Evolutionary conservation across 2,113 vertebrate species (phyloP).

Genomic region (Oryzias curvinotus): DNA sequence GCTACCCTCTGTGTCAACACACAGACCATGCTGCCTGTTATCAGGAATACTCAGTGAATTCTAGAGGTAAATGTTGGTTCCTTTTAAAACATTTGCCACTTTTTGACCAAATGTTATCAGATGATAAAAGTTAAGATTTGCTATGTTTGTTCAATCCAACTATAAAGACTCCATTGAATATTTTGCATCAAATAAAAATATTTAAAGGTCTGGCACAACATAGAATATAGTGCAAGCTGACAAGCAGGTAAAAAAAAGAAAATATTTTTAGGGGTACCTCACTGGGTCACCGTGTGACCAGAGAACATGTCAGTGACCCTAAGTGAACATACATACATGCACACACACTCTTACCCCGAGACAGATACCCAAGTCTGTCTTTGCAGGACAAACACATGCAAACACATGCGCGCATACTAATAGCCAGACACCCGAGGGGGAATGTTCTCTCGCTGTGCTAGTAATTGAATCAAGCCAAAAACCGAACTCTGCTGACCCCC

Average conservation of each 20-base stretch:
- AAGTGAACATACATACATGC: not conserved
- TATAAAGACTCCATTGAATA: conserved; percentile 27
- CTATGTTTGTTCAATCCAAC: conserved; percentile 3
- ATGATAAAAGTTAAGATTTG: conserved; percentile 15
- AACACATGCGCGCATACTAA: conserved; percentile 33
- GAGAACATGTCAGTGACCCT: conserved; percentile 26
- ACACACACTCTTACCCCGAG: conserved; percentile 1
- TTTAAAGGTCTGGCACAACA: not conserved
- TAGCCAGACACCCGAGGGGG: conserved; percentile 73
- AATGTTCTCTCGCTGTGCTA: conserved; percentile 79
- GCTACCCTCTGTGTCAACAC: conserved; percentile 38
- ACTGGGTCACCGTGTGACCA: conserved; percentile 38
- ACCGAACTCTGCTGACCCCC: conserved; percentile 57
- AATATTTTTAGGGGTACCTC: conserved; percentile 22
- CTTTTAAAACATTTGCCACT: conserved; percentile 16
- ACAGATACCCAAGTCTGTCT: conserved; percentile 10
- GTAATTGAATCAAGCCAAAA: conserved; percentile 90
- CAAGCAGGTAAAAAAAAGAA: conserved; percentile 18
- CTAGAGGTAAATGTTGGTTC: conserved; percentile 40
- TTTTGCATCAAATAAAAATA: not conserved
- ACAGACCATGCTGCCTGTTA: conserved; percentile 42
- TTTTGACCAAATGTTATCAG: conserved; percentile 35
- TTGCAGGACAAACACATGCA: conserved; percentile 48
- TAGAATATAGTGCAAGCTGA: conserved; percentile 11
- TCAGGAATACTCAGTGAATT: conserved; percentile 44